Base-by-base conservation (phyloP, 2,888 invertebrate genomes). In the Synanthedon vespiformis region DNA sequence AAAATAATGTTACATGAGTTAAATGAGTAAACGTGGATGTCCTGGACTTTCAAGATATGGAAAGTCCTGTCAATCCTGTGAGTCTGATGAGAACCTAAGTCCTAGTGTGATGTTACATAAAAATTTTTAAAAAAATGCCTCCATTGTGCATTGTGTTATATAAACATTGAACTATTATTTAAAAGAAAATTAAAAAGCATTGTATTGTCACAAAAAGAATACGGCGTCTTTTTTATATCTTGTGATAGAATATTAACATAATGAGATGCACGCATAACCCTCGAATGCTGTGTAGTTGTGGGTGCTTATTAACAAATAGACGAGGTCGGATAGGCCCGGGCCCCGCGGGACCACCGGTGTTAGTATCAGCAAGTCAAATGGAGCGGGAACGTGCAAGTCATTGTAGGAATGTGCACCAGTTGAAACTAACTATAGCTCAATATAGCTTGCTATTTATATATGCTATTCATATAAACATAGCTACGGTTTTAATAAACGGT, bases 321-420 rank as follows among this genome's bases (percentile, higher is more conserved):
- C 71, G 67, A 72, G 72, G 68, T 68, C 64, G 60, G 16, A 57
- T 56, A 61, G 65, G 64, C 58, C 57, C 56, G 57, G 55, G 61
- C 59, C 69, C 65, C 59, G 56, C 47, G 61, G 68, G 79, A 79
- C 80, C 82, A 80, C 82, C 79, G 72, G 76, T 80, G 73, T 72
- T 72, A 71, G 58, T 72, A 80, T 83, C 78, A 79, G 71, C 78
- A 80, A 81, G 77, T 79, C 77, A 70, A 82, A 80, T 80, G 67
- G 57, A 67, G 56, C 57, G 52, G 61, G 72, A 72, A 73, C 64
- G 62, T 62, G 71, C 75, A 55, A 66, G 80, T 82, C 82, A 79
- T 73, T 60, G 56, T 62, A 48, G 64, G 69, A 61, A 63, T 65
- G 63, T 55, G 60, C 60, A 59, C 34, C 61, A 65, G 57, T 53